Conservation (phyloP, 2,888 invertebrate genomes). For the Antheraea yamamai region DNA sequence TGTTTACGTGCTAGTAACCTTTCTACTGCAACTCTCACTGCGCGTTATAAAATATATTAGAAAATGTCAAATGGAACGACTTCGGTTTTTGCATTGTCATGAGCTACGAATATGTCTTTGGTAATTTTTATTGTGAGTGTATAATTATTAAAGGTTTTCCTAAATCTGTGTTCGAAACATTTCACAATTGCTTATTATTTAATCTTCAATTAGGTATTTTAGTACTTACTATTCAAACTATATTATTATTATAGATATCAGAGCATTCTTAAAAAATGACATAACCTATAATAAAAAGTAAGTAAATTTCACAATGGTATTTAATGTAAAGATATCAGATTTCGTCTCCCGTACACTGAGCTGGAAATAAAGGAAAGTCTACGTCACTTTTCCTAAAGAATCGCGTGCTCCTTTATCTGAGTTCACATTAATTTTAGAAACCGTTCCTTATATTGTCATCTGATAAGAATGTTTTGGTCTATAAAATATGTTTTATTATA, state of each 20-base stretch:
- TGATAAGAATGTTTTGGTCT: slow-evolving; percentile 1
- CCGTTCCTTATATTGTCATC: not conserved
- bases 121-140: no score
- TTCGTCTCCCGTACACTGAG: not conserved
- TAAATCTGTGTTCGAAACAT: no score
- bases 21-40: no score
- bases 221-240: not conserved
- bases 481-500: not conserved
- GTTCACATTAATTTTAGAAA: slow-evolving; percentile 6
- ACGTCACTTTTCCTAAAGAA: slow-evolving; percentile 14
- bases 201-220: not conserved
- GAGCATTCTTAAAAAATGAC: not conserved
- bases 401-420: not conserved
- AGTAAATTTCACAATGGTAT: not conserved
- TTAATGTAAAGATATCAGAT: not conserved
- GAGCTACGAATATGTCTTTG: no score
- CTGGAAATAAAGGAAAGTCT: slow-evolving; percentile 13
- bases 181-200: no score
- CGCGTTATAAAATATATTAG: no score
- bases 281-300: not conserved
- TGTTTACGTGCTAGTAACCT: no score
- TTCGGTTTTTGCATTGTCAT: no score
- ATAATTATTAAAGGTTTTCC: no score
- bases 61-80: no score
- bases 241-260: not conserved